These are phyloP conservation scores for Campylomormyrus numenius DNA, from an alignment of 2,113 vertebrate species.

Conservation along the genomic window DNA sequence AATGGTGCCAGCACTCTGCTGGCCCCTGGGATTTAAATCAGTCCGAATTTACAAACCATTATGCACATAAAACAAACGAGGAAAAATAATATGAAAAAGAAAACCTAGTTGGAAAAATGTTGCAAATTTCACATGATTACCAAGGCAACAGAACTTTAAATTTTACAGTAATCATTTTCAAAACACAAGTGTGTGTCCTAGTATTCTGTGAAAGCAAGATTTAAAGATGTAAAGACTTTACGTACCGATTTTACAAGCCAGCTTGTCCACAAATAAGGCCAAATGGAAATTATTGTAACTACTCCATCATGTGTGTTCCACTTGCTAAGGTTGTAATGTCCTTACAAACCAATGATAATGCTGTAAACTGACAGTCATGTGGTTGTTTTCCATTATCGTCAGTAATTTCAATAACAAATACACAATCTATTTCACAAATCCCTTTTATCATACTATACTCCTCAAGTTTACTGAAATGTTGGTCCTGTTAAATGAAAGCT, in stretches of 20 bases:
- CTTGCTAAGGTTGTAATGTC: neutral
- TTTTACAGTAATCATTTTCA: neutral
- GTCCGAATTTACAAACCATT: neutral
- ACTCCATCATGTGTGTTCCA: neutral
- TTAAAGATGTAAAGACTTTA: neutral
- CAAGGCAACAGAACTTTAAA: neutral
- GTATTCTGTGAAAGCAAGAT: neutral
- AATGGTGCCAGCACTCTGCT: neutral
- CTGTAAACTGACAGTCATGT: neutral
- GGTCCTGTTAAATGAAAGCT: neutral
- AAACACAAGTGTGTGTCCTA: neutral
- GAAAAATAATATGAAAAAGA: neutral
- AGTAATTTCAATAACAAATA: neutral
- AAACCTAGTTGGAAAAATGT: neutral
- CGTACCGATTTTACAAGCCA: neutral
- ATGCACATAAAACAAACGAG: neutral
- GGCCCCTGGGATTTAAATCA: neutral
- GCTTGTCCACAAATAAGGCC: neutral
- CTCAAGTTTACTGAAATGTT: neutral
- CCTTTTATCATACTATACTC: neutral
- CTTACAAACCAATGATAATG: neutral
- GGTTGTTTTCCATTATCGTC: neutral
- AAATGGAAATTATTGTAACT: neutral
- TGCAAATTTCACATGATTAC: neutral
- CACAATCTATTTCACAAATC: neutral